phyloP scores from a whole-genome alignment of 2,797 vertebrate species.

The Gobio occitaniae region DNA sequence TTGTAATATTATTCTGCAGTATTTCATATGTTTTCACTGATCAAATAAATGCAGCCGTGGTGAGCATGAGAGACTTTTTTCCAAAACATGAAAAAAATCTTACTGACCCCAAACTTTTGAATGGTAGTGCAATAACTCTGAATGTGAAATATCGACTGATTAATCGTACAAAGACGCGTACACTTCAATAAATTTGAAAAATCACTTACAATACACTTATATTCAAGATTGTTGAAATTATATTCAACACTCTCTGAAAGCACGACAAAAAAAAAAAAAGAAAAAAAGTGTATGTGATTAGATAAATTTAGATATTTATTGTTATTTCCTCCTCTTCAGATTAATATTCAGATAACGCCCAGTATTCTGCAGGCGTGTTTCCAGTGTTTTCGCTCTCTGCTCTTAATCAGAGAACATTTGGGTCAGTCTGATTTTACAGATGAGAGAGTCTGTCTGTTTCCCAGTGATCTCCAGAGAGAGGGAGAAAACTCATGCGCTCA shows the following conservation, averaged over 20 bases:
- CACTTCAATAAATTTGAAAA: background rate
- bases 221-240: background rate
- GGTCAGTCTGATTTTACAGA: constrained; percentile 35
- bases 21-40: background rate
- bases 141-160: background rate
- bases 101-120: background rate
- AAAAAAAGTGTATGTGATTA: background rate
- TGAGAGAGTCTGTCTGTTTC: constrained; percentile 5
- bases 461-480: constrained; percentile 15
- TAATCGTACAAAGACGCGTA: accelerated
- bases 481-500: background rate
- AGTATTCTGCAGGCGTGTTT: background rate
- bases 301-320: background rate
- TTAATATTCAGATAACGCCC: background rate
- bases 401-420: constrained; percentile 32
- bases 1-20: too few relatives aligned
- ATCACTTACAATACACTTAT: background rate
- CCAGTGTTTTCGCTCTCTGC: background rate
- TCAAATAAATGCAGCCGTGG: background rate
- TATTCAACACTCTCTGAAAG: background rate
- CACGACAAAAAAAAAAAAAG: background rate
- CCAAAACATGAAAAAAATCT: too few relatives aligned
- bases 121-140: background rate
- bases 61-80: too few relatives aligned
- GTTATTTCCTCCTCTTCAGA: background rate